These are phyloP conservation scores for Naja naja DNA, from an alignment of 2,113 vertebrate species.

Conservation along the genomic window DNA sequence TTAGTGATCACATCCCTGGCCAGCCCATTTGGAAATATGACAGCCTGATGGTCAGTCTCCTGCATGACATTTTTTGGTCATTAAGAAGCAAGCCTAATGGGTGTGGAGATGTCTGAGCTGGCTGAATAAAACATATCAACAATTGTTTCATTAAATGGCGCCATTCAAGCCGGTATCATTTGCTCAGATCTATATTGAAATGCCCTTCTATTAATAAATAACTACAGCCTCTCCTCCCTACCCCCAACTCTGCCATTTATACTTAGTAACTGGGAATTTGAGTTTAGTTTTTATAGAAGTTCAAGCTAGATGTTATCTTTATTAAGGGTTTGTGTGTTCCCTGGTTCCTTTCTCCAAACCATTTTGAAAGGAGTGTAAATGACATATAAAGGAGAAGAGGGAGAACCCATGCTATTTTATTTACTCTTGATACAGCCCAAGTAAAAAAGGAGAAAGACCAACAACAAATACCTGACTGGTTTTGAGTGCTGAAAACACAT, in stretches of 20 bases:
- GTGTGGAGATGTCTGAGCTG: conserved; percentile 33
- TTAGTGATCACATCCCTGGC: rapidly evolving
- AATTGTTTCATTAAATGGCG: conserved; percentile 57
- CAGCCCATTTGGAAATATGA: neutral
- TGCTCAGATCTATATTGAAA: conserved; percentile 61
- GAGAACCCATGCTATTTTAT: neutral
- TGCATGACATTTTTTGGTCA: neutral
- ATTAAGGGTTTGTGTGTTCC: conserved; percentile 44
- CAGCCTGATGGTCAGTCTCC: neutral
- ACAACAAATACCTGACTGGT: neutral
- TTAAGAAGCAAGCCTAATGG: neutral
- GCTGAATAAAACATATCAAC: conserved; percentile 42
- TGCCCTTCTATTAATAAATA: conserved; percentile 73
- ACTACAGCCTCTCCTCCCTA: conserved; percentile 60
- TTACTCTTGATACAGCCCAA: neutral
- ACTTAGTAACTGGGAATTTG: conserved; percentile 63
- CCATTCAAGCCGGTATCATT: conserved; percentile 58
- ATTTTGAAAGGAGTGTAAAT: neutral
- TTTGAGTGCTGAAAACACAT: neutral
- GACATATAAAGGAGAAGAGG: conserved; percentile 1
- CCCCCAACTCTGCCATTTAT: conserved; percentile 49
- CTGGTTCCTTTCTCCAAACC: neutral
- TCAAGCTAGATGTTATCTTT: conserved; percentile 71
- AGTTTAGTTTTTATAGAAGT: conserved; percentile 68
- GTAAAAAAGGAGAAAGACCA: neutral